phyloP scores from a whole-genome alignment of 2,113 vertebrate species.

The Protobothrops mucrosquamatus region DNA sequence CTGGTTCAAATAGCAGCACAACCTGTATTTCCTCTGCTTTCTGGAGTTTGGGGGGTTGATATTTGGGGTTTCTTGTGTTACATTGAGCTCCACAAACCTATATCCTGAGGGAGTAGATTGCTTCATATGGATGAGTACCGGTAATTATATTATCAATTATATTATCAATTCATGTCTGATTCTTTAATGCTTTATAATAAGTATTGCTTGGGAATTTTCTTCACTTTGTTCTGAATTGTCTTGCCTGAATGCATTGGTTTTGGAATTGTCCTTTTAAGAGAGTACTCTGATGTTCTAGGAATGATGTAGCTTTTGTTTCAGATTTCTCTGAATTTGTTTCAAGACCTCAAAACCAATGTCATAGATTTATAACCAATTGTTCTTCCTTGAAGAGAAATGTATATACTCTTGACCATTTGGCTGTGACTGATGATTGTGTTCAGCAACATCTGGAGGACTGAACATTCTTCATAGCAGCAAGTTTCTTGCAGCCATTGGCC shows the following conservation, averaged over 20 bases:
- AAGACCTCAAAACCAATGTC: neutral
- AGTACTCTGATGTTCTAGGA: neutral
- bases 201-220: neutral
- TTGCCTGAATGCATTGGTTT: neutral
- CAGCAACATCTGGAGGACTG: neutral
- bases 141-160: neutral
- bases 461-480: neutral
- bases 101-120: neutral
- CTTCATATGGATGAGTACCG: neutral
- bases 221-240: neutral
- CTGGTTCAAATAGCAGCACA: neutral
- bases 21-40: neutral
- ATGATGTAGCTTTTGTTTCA: neutral
- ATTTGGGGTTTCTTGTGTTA: neutral
- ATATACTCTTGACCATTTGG: neutral
- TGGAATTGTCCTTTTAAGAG: neutral
- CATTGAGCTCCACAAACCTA: neutral
- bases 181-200: neutral
- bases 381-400: neutral
- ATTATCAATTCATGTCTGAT: neutral
- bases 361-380: neutral
- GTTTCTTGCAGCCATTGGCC: neutral
- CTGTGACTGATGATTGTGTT: neutral
- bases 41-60: neutral
- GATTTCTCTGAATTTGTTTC: neutral